Evolutionary conservation across 2,797 vertebrate species (phyloP).

Genomic region (Thaleichthys pacificus): DNA sequence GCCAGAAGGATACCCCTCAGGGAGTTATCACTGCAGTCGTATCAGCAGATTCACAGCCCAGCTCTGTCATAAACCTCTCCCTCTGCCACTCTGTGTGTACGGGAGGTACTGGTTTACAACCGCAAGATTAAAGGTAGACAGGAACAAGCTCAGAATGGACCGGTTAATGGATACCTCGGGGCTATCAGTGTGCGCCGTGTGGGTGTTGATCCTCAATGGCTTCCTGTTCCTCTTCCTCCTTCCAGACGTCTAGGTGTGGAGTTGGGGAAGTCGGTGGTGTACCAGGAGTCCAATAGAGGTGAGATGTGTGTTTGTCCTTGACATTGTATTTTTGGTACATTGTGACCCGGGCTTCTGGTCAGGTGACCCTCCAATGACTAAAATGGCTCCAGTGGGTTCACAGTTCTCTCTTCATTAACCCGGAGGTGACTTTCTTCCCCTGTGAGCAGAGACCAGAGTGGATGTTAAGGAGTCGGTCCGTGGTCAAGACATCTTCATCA

Average conservation of each 20-base stretch:
- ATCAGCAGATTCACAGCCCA: background rate
- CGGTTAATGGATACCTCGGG: background rate
- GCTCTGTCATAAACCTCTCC: background rate
- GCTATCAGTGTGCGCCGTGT: background rate
- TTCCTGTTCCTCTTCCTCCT: background rate
- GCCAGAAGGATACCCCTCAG: no score
- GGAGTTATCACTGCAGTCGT: background rate
- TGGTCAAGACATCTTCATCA: conserved; percentile 97
- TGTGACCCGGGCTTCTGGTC: background rate
- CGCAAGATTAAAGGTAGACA: background rate
- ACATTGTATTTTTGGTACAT: background rate
- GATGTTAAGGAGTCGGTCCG: conserved; percentile 96
- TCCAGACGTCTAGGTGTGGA: conserved; percentile 90
- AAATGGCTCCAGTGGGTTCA: background rate
- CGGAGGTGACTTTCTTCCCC: background rate
- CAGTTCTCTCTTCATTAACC: background rate
- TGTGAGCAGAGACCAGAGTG: conserved; percentile 88
- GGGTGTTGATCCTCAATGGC: background rate
- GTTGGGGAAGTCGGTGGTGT: conserved; percentile 92
- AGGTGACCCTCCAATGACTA: background rate
- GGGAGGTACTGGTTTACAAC: background rate
- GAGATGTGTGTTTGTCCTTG: conserved; percentile 10
- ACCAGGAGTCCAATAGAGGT: conserved; percentile 94
- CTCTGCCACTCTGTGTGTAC: background rate
- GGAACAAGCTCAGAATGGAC: background rate